Conservation (phyloP, 1,140 invertebrate species). For the Saxidomus purpurata region DNA sequence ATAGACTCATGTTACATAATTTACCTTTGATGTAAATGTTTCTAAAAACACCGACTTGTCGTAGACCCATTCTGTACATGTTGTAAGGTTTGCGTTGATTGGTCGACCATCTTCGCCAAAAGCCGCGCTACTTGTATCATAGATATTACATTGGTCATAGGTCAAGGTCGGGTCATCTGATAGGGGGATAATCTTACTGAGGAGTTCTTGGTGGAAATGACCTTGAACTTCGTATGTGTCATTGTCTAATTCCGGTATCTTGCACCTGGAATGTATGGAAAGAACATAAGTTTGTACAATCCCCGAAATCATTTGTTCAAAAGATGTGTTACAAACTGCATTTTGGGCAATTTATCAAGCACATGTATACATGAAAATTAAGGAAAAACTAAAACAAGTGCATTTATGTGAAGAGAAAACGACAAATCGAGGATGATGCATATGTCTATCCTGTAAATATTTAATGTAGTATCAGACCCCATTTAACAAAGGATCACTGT, state of each 20-base stretch:
- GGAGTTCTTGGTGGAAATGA: not conserved
- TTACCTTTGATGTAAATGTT: conserved; percentile 33
- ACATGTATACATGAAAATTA: too few relatives aligned
- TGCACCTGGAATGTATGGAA: conserved; percentile 22
- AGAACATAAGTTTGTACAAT: not conserved
- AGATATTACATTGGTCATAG: conserved; percentile 27
- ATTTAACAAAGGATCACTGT: too few relatives aligned
- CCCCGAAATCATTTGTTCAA: too few relatives aligned
- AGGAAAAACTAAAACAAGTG: too few relatives aligned
- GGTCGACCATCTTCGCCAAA: not conserved
- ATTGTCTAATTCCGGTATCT: not conserved
- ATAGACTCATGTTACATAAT: too few relatives aligned
- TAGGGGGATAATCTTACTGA: not conserved
- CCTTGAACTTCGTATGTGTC: conserved; percentile 23
- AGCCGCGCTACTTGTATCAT: not conserved
- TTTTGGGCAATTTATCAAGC: too few relatives aligned
- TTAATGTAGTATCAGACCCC: too few relatives aligned
- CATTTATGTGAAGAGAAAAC: too few relatives aligned
- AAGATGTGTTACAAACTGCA: too few relatives aligned
- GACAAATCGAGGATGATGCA: too few relatives aligned
- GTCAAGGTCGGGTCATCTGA: not conserved
- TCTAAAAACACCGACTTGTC: conserved; percentile 22
- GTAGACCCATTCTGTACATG: conserved; percentile 47
- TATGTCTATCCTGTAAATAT: too few relatives aligned
- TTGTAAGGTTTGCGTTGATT: conserved; percentile 89